These are phyloP conservation scores for Toxostoma redivivum DNA, from an alignment of 2,113 vertebrate species.

Conservation along the genomic window DNA sequence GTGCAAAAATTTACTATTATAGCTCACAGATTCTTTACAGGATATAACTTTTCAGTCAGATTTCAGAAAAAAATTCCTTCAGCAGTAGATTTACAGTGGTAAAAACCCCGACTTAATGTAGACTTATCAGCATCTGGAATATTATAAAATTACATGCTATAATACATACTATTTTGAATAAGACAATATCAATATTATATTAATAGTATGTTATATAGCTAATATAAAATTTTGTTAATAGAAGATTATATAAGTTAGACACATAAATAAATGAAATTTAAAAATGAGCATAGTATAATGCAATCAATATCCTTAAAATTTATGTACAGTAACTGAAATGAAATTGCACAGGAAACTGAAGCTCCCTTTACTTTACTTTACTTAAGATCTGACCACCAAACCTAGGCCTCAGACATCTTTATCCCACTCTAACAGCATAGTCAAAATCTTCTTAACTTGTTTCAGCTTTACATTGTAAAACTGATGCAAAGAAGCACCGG, in stretches of 20 bases:
- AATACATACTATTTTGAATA: not conserved
- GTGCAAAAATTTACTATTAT: not conserved
- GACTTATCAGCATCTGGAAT: not conserved
- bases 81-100: not conserved
- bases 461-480: not conserved
- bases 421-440: not conserved
- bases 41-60: not conserved
- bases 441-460: not conserved
- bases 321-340: not conserved
- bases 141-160: not conserved
- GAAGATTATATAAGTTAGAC: not conserved
- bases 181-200: not conserved
- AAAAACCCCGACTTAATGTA: not conserved
- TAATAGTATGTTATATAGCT: not conserved
- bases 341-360: not conserved
- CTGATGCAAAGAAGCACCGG: not conserved
- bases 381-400: not conserved
- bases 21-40: not conserved
- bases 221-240: not conserved
- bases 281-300: not conserved
- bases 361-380: not conserved
- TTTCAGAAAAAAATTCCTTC: not conserved
- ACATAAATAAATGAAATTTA: not conserved
- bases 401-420: not conserved
- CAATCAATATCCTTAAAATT: not conserved